These are phyloP conservation scores for Platycnemis pennipes DNA, from an alignment of 2,888 invertebrate species.

Conservation along the genomic window DNA sequence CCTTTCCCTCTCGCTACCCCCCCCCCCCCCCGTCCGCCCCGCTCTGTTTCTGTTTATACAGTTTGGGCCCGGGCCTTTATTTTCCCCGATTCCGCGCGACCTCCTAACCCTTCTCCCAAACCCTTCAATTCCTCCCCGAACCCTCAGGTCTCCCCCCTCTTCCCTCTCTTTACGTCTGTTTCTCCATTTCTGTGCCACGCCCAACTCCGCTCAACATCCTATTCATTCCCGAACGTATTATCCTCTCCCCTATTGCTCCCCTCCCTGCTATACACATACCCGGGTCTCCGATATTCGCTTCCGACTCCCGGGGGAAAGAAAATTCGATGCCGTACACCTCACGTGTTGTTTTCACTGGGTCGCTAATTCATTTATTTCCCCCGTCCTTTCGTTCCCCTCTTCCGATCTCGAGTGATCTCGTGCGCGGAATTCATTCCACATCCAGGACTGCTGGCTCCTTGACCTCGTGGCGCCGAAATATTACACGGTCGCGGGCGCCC, in stretches of 20 bases:
- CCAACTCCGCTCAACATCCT: too few relatives aligned
- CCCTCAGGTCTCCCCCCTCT: too few relatives aligned
- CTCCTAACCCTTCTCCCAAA: background rate
- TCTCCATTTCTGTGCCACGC: background rate
- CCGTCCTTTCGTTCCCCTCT: too few relatives aligned
- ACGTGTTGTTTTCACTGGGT: too few relatives aligned
- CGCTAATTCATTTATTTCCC: too few relatives aligned
- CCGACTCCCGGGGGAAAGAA: too few relatives aligned
- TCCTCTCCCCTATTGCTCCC: too few relatives aligned
- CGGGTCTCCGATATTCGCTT: too few relatives aligned
- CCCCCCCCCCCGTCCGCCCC: background rate
- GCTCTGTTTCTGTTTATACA: background rate
- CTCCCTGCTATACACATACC: too few relatives aligned
- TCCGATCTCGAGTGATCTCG: background rate
- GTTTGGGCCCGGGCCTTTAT: background rate
- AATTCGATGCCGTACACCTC: too few relatives aligned
- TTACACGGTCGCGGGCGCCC: background rate
- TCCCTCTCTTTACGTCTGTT: background rate
- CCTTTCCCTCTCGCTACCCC: background rate
- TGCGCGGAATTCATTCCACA: background rate
- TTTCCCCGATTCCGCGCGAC: background rate
- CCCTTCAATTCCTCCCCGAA: background rate
- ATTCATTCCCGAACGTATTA: too few relatives aligned
- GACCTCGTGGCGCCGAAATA: background rate
- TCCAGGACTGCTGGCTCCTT: background rate